Evolutionary conservation across 2,113 vertebrate genomes (phyloP), one percentile per base, ranked within the genome.

Genomic region (Thamnaconus septentrionalis): DNA sequence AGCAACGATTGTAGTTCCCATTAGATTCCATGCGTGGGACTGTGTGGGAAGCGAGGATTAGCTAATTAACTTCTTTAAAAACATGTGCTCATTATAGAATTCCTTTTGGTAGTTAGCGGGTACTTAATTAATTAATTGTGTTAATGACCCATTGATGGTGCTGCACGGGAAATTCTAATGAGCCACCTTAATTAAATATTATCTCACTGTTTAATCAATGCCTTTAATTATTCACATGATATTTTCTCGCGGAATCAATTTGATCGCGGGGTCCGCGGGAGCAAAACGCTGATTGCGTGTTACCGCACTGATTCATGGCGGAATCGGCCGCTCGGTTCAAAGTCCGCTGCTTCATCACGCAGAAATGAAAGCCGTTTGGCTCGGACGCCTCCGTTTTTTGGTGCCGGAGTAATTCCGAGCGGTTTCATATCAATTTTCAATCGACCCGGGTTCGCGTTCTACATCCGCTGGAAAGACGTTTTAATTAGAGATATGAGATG

Each of bases 181-280:
- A 89, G 88, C 79, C 80, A 82, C 83, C 85, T 89, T 90, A 91
- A 92, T 93, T 91, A 92, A 93, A 92, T 92, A 93, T 92, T 91
- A 92, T 92, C 91, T 91, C 87, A 89, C 84, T 87, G 89, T 89
- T 92, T 91, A 91, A 93, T 91, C 91, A 88, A 89, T 91, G 87
- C 55, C 46, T 89, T 90, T 90, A 92, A 91, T 93, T 91, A 92
- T 91, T 91, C 89, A 91, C 84, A 83, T 89, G 83, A 88, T 89
- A 89, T 91, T 91, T 92, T 91, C 84, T 11, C 68, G 18, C 60
- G 69, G 83, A 88, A 91, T 91, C 86, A 85, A 85, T 90, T 89
- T 88, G 72, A 68, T 64, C 65, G 59, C 42, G 63, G 78, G 83
- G 18, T 31, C 84, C 59, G 53, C 71, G 51, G 76, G 59, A 72